Conservation (phyloP, 2,113 vertebrate species). For the Phalacrocorax brasilianus region DNA sequence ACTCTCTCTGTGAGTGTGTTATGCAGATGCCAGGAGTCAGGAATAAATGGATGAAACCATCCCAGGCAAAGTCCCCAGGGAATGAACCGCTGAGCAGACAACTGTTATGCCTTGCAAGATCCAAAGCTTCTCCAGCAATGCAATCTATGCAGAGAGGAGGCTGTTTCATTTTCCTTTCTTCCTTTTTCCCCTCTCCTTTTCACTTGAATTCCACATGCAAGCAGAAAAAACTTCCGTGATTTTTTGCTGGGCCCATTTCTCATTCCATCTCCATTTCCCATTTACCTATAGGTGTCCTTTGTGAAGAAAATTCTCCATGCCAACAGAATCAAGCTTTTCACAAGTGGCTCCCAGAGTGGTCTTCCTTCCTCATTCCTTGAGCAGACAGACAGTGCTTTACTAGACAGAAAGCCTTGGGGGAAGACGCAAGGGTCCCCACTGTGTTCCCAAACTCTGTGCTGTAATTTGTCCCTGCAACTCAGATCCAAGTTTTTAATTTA, state of each 20-base stretch:
- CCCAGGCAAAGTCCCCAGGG: neutral
- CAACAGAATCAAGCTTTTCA: neutral
- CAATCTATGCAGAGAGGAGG: neutral
- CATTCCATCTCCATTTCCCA: neutral
- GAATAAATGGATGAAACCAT: conserved; percentile 40
- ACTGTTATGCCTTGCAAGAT: neutral
- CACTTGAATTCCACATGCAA: neutral
- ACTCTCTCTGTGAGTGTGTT: conserved; percentile 50
- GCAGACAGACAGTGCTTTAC: neutral
- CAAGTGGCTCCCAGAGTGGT: neutral
- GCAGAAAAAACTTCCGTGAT: neutral
- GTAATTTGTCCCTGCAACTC: neutral
- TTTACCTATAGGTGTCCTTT: neutral
- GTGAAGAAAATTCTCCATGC: neutral
- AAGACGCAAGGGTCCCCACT: neutral
- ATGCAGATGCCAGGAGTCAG: conserved; percentile 41
- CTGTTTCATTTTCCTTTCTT: neutral
- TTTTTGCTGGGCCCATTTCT: conserved; percentile 11
- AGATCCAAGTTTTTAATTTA: neutral
- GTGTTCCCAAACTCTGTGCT: neutral
- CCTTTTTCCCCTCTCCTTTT: neutral
- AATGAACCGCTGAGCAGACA: conserved; percentile 28
- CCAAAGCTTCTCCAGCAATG: neutral
- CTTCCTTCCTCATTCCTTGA: neutral
- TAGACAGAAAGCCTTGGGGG: neutral